Evolutionary conservation across 2,113 vertebrate species (phyloP).

Genomic region (Lanius collurio): DNA sequence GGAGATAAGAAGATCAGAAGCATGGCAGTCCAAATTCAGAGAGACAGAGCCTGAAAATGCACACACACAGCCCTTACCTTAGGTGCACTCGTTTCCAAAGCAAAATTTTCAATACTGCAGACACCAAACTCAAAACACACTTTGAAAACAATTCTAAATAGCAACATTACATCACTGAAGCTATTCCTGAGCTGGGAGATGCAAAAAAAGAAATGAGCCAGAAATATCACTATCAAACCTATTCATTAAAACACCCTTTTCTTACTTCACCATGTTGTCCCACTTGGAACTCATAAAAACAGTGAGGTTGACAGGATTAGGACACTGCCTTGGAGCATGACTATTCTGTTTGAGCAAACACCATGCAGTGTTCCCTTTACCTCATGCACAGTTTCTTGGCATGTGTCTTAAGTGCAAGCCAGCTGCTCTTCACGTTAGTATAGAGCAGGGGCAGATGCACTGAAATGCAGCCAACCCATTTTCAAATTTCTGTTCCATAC

Average conservation of each 20-base stretch:
- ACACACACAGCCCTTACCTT: background rate
- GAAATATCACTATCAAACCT: constrained; percentile 26
- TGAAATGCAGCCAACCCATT: background rate
- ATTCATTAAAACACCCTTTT: background rate
- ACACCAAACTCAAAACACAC: constrained; percentile 2
- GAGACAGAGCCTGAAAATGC: background rate
- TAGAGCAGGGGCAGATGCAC: background rate
- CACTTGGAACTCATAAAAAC: background rate
- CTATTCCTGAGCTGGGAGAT: constrained; percentile 28
- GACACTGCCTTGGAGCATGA: background rate
- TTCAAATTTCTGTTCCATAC: background rate
- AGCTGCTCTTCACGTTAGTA: background rate
- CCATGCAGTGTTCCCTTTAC: background rate
- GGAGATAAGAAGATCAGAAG: background rate
- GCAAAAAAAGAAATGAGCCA: background rate
- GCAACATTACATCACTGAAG: constrained; percentile 22
- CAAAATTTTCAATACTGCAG: background rate
- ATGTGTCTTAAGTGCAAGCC: background rate
- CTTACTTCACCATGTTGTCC: background rate
- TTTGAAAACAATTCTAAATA: constrained; percentile 54
- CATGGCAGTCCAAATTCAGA: background rate
- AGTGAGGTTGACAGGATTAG: constrained; percentile 21
- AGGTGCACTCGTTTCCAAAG: constrained; percentile 12
- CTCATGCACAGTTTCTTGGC: background rate
- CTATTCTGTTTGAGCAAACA: background rate